Conservation (phyloP, 2,888 invertebrate species). For the Andrena praecox region DNA sequence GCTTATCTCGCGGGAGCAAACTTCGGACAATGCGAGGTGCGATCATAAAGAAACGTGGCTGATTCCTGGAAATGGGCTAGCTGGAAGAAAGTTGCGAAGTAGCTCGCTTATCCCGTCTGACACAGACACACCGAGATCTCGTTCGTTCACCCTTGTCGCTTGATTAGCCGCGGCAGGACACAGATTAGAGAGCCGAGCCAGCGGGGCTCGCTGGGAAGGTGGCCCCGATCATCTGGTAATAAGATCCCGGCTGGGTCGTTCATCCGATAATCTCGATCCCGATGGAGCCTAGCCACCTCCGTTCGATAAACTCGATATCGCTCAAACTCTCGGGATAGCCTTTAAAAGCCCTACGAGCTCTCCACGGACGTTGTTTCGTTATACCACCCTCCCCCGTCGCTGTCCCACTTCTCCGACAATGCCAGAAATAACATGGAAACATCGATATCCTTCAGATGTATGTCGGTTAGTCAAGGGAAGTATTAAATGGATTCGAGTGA, state of each 20-base stretch:
- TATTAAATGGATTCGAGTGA: too few species aligned
- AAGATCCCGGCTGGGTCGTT: not conserved
- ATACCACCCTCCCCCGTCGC: not conserved
- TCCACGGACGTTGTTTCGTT: not conserved
- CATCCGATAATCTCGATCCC: slow-evolving; percentile 30
- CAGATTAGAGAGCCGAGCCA: not conserved
- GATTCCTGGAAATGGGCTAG: too few species aligned
- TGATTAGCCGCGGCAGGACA: not conserved
- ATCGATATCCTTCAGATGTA: not conserved
- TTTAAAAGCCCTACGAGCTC: not conserved
- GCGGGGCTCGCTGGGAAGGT: not conserved
- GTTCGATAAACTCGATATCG: slow-evolving; percentile 25
- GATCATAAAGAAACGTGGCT: too few species aligned
- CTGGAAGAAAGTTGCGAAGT: too few species aligned
- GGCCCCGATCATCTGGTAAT: slow-evolving; percentile 19
- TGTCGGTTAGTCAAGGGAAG: too few species aligned
- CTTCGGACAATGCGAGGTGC: not conserved
- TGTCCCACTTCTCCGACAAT: not conserved
- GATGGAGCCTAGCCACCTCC: not conserved
- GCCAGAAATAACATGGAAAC: too few species aligned
- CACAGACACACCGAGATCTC: not conserved
- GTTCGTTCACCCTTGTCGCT: not conserved
- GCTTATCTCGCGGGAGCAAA: not conserved
- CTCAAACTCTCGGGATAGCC: too few species aligned
- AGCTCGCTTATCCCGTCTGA: not conserved